These are phyloP conservation scores for Paragorgia papillata DNA, from an alignment of 92 coral and sea anemone species.

Conservation along the genomic window DNA sequence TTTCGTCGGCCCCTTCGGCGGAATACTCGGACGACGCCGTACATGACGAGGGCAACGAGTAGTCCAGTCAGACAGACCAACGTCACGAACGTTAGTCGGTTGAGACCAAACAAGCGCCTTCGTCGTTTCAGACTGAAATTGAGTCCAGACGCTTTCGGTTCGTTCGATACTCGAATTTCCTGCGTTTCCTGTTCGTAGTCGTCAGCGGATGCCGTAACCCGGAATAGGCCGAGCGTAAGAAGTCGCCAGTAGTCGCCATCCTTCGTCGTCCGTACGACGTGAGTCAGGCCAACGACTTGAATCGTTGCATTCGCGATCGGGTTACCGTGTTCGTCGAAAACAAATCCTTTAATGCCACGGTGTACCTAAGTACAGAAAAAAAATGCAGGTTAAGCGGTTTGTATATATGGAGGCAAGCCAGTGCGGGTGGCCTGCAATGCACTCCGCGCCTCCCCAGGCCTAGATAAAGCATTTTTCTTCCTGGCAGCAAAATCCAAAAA, in stretches of 20 bases:
- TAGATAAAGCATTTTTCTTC: no score
- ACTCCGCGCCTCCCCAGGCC: no score
- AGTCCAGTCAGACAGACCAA: slow-evolving; percentile 61
- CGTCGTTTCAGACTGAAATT: slow-evolving; percentile 56
- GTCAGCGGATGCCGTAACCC: slow-evolving; percentile 76
- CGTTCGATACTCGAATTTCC: slow-evolving; percentile 68
- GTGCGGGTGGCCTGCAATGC: no score
- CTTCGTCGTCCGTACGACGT: slow-evolving; percentile 81
- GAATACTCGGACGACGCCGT: slow-evolving; percentile 75
- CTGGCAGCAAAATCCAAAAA: no score
- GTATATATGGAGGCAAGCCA: no score
- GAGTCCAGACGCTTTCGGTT: slow-evolving; percentile 68
- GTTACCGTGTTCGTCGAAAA: slow-evolving; percentile 77
- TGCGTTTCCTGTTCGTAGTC: slow-evolving; percentile 65
- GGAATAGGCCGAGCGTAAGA: slow-evolving; percentile 83
- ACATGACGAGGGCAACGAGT: slow-evolving; percentile 59
- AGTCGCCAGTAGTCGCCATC: slow-evolving; percentile 98
- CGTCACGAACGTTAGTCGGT: slow-evolving; percentile 67
- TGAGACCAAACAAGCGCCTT: slow-evolving; percentile 63
- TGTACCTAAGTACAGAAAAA: slow-evolving; percentile 64
- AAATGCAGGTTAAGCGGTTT: not conserved
- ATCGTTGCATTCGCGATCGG: slow-evolving; percentile 77
- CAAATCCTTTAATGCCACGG: slow-evolving; percentile 89
- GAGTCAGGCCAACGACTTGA: slow-evolving; percentile 69
- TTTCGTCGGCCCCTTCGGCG: slow-evolving; percentile 67